Base-by-base conservation (phyloP, 1,140 invertebrate species). In the Onthophagus taurus region DNA sequence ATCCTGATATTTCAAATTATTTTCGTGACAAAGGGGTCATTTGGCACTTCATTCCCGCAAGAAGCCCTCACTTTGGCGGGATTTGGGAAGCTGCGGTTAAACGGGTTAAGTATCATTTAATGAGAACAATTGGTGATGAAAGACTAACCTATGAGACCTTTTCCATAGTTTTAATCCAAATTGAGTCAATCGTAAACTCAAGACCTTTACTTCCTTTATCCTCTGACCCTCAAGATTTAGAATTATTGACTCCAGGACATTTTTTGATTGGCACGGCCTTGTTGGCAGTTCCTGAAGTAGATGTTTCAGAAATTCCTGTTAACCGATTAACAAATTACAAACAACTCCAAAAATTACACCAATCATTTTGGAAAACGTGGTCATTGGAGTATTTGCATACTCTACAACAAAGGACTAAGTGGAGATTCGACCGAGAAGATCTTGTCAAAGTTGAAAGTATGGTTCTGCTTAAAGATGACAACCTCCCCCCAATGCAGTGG, bases 31-130 rank as follows among this genome's bases (percentile, higher is more conserved):
- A n/a, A n/a, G n/a, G 49, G 12, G 59, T 68, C 1, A 31, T 50
- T 19, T 70, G 66, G 62, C 38, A 61, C n/a, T 66, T 69, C 43
- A 65, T 61, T 42, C 63, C 66, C 1, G 57, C 67, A 20, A n/a
- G 31, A 6, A 54, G 61, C 7, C 57, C 60, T 7, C 57, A 65
- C 51, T 65, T 69, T 45, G 65, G 65, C 12, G 66, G 64, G 11
- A 21, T 64, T 16, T 65, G 61, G 53, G 69, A 70, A 47, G 45
- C 55, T 2, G 16, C 21, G 9, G 24, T 26, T 41, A 29, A 16
- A 19, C 3, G 19, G 9, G 19, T 12, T 7, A 41, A 41, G 3
- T 26, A 12, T 41, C 38, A 41, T 41, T 16, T 41, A 6, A 34
- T 7, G 14, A 34, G 31, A 34, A 13, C 13, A 8, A 14, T 34